Percentiles rank a stretch among this genome's conserved stretches.
These are phyloP conservation scores for Aricia agestis DNA, from an alignment of 1,140 invertebrate species.

Conservation along the genomic window DNA sequence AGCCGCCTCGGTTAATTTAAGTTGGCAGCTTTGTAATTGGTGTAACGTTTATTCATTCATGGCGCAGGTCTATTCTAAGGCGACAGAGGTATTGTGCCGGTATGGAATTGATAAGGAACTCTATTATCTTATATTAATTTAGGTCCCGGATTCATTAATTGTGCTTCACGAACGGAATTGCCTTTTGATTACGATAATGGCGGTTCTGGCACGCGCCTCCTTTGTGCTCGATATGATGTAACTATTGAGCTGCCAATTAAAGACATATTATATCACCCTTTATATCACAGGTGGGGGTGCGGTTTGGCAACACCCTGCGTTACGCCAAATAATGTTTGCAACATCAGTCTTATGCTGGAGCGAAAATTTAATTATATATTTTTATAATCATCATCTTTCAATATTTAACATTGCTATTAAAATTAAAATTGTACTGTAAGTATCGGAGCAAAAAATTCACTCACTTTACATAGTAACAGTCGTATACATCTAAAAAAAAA, in stretches of 20 bases:
- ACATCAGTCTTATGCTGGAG: neutral
- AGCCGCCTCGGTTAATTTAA: constrained; percentile 26
- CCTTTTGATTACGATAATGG: constrained; percentile 25
- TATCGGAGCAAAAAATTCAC: no score
- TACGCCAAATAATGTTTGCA: neutral
- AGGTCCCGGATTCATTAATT: constrained; percentile 30
- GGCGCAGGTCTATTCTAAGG: constrained; percentile 7
- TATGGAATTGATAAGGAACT: constrained; percentile 21
- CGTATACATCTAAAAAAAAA: no score
- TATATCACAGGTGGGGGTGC: constrained; percentile 15
- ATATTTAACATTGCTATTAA: no score
- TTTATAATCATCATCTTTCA: neutral
- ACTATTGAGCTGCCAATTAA: constrained; percentile 29
- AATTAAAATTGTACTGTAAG: no score
- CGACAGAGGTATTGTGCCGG: constrained; percentile 23
- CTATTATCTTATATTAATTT: constrained; percentile 29
- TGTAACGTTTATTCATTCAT: constrained; percentile 23
- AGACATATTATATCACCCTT: constrained; percentile 21
- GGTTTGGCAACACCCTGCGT: neutral
- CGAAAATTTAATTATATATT: neutral
- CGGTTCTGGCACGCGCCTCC: neutral
- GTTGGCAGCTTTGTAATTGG: constrained; percentile 25
- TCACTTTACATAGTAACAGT: no score
- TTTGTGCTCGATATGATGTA: constrained; percentile 27
- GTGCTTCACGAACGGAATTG: constrained; percentile 27